Percentiles rank a stretch among this genome's conserved stretches.
Conservation (phyloP, 2,797 vertebrate species). For the Sebastes dallii region DNA sequence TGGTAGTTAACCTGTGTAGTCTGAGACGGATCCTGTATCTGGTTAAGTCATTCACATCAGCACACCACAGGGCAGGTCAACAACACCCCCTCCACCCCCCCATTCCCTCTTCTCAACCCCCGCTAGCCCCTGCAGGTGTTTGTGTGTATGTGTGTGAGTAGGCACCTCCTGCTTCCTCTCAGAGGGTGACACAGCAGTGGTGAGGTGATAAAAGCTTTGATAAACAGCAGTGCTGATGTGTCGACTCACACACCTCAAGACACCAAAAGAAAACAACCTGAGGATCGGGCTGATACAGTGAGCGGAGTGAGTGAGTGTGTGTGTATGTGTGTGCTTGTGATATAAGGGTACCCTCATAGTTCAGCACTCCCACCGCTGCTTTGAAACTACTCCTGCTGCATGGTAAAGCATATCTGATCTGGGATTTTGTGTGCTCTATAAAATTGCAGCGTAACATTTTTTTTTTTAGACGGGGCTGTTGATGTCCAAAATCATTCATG, state of each 20-base stretch:
- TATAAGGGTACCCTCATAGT: conserved; percentile 37
- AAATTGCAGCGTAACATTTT: not conserved
- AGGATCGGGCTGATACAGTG: conserved; percentile 3
- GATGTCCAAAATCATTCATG: not conserved
- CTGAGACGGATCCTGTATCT: conserved; percentile 72
- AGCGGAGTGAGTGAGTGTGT: not conserved
- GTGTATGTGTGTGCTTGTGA: conserved; percentile 24
- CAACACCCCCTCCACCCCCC: not conserved
- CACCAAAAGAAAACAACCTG: conserved; percentile 60
- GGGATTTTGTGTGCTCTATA: not conserved
- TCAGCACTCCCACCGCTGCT: not conserved
- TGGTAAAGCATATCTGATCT: not conserved
- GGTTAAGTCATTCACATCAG: conserved; percentile 73
- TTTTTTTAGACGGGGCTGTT: not conserved
- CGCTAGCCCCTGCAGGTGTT: conserved; percentile 58
- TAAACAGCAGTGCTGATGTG: conserved; percentile 79
- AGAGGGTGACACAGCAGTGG: conserved; percentile 51
- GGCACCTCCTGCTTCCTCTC: conserved; percentile 69
- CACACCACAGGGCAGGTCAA: conserved; percentile 37
- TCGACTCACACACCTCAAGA: conserved; percentile 68
- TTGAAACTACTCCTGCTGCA: conserved; percentile 1
- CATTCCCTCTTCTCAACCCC: not conserved
- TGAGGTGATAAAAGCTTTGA: conserved; percentile 80
- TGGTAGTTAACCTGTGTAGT: conserved; percentile 64
- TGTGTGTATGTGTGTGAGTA: conserved; percentile 28